These are phyloP conservation scores for Pantherophis vulpinus DNA, from an alignment of 2,797 vertebrate species.

Conservation along the genomic window DNA sequence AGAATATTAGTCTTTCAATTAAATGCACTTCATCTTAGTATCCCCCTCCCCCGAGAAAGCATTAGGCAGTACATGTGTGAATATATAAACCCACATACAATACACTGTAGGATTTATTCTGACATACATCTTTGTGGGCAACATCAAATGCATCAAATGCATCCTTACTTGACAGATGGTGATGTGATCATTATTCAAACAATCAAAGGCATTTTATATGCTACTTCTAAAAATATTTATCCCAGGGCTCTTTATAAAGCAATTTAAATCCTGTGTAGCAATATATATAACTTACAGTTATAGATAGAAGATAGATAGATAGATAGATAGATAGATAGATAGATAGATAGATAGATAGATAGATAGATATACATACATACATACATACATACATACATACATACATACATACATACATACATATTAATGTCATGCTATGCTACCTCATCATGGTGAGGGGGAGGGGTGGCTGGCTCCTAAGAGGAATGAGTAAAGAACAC, in stretches of 20 bases:
- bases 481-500: background rate
- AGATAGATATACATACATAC: no score
- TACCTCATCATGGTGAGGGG: background rate
- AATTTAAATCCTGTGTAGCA: background rate
- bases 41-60: background rate
- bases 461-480: background rate
- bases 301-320: no score
- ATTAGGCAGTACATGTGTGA: background rate
- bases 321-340: no score
- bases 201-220: background rate
- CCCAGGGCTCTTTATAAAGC: background rate
- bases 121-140: background rate
- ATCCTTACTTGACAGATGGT: background rate
- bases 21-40: background rate
- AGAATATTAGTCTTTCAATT: background rate
- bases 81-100: background rate
- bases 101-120: background rate
- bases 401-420: no score
- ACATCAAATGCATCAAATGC: background rate
- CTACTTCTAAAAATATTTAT: background rate
- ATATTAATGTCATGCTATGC: background rate
- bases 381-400: no score
- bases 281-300: background rate
- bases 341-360: no score
- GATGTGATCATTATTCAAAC: background rate